These are phyloP conservation scores for Darevskia mixta DNA, from an alignment of 2,797 vertebrate species.

Conservation along the genomic window DNA sequence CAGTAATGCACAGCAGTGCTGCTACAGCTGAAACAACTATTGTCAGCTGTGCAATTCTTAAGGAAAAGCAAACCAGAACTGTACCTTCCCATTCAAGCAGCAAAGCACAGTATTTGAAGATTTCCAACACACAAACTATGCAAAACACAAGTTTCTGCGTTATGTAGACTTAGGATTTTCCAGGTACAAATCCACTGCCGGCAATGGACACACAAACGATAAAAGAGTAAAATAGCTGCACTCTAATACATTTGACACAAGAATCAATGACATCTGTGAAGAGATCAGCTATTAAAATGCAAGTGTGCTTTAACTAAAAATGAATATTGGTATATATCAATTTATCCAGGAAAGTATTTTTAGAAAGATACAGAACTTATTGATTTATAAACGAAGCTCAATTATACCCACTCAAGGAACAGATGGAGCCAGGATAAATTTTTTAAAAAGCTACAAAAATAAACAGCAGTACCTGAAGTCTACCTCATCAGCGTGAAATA, in stretches of 20 bases:
- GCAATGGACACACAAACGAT: slow-evolving; percentile 10
- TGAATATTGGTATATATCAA: not conserved
- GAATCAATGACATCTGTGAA: slow-evolving; percentile 2
- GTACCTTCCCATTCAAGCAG: slow-evolving; percentile 56
- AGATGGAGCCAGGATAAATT: no score
- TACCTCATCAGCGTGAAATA: not conserved
- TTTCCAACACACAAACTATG: slow-evolving; percentile 18
- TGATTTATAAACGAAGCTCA: slow-evolving; percentile 29
- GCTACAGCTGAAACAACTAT: slow-evolving; percentile 41
- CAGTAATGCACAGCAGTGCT: not conserved
- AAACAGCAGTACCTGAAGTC: not conserved
- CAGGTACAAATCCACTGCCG: slow-evolving; percentile 35
- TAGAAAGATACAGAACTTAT: rapidly evolving
- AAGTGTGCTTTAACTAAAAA: slow-evolving; percentile 13
- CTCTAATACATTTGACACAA: slow-evolving; percentile 18
- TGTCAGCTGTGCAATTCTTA: slow-evolving; percentile 30
- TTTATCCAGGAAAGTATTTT: not conserved
- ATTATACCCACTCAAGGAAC: not conserved
- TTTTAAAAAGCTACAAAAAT: slow-evolving; percentile 26
- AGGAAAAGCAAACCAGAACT: slow-evolving; percentile 29
- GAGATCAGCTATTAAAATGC: slow-evolving; percentile 35
- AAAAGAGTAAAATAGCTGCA: slow-evolving; percentile 30
- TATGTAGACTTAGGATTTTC: slow-evolving; percentile 33
- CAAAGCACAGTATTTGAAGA: slow-evolving; percentile 67
- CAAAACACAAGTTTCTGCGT: not conserved